Percentiles rank a stretch among this genome's conserved stretches.
These are phyloP conservation scores for Myotis yumanensis DNA, from an alignment of 2,113 vertebrate genomes.

Conservation along the genomic window DNA sequence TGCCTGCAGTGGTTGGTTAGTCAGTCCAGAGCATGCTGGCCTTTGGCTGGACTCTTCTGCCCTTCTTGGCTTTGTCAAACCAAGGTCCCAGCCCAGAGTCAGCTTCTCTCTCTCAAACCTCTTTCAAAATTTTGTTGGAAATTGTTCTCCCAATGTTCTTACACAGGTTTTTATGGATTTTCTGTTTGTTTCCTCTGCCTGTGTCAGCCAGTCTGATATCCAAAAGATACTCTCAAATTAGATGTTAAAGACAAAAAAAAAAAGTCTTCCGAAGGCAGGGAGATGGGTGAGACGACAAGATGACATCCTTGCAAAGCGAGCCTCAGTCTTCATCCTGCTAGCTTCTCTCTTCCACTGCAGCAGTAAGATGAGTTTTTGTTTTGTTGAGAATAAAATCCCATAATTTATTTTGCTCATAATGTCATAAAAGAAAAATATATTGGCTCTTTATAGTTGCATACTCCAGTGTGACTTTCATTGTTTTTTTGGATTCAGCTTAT, in stretches of 20 bases:
- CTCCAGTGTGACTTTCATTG: constrained; percentile 52
- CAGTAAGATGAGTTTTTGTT: constrained; percentile 35
- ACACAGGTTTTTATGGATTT: constrained; percentile 19
- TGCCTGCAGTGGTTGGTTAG: background rate
- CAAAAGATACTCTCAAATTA: background rate
- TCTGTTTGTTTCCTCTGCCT: constrained; percentile 18
- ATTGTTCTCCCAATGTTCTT: background rate
- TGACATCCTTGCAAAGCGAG: background rate
- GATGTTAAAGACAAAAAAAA: constrained; percentile 31
- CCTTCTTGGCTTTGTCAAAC: background rate
- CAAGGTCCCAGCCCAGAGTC: background rate
- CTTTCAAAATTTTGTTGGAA: background rate
- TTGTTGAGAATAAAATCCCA: constrained; percentile 41
- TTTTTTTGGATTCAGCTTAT: constrained; percentile 61
- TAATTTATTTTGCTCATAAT: constrained; percentile 62
- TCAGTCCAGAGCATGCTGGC: background rate
- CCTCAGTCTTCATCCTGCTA: background rate
- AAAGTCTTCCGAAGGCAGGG: background rate
- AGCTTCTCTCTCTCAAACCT: background rate
- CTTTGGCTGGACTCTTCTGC: background rate
- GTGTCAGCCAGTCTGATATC: background rate
- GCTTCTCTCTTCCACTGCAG: background rate
- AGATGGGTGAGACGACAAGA: background rate
- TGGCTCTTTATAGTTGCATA: constrained; percentile 34
- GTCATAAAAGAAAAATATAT: constrained; percentile 66